Percentiles rank a stretch among this genome's conserved stretches.
Conservation (phyloP, 2,113 vertebrate species). For the Naja naja region DNA sequence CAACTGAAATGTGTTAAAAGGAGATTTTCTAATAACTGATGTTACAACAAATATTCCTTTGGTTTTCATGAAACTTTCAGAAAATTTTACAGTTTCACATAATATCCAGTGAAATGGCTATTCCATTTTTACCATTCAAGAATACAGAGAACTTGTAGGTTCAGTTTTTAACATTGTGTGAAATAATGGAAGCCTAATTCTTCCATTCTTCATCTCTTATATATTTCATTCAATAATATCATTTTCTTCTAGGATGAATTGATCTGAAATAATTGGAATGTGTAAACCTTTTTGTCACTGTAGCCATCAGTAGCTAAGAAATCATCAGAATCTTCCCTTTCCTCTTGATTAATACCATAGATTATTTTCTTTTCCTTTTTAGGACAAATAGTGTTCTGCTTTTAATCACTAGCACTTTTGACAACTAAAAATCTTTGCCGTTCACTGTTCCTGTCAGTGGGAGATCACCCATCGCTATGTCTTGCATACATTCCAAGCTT, state of each 20-base stretch:
- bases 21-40: neutral
- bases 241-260: neutral
- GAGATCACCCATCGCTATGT: conserved; percentile 30
- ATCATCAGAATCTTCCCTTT: conserved; percentile 22
- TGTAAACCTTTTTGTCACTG: neutral
- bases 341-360: neutral
- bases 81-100: neutral
- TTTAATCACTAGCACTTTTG: conserved; percentile 29
- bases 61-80: neutral
- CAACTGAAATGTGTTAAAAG: neutral
- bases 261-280: neutral
- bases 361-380: neutral
- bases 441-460: conserved; percentile 42
- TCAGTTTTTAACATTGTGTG: neutral
- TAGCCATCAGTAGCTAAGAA: neutral
- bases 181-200: neutral
- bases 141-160: neutral
- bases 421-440: conserved; percentile 16
- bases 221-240: neutral
- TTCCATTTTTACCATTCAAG: neutral
- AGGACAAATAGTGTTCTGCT: conserved; percentile 12
- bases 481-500: neutral
- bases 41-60: neutral
- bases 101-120: neutral
- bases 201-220: neutral